Conservation (phyloP, 2,113 vertebrate genomes). For the Corythornis vintsioides region DNA sequence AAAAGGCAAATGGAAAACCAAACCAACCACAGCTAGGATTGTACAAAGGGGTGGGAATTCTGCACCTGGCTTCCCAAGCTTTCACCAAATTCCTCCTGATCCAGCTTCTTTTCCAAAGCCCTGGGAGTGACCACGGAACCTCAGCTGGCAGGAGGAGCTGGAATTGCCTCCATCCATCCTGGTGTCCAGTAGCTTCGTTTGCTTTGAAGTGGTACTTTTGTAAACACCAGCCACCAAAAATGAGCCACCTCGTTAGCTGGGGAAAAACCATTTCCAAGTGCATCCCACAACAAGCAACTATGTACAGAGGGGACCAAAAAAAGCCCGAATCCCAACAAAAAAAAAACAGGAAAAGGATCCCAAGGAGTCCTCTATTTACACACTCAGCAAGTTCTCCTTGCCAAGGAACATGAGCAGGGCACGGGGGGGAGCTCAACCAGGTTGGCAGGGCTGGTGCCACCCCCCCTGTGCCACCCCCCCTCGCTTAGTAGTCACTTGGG, state of each 20-base stretch:
- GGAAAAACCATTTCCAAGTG: conserved; percentile 78
- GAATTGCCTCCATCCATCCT: too few relatives aligned
- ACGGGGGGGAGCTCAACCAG: conserved; percentile 56
- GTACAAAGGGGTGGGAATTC: background rate
- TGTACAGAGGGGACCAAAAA: conserved; percentile 68
- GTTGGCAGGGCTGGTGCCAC: conserved; percentile 63
- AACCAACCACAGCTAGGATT: too few relatives aligned
- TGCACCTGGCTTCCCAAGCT: conserved; percentile 59
- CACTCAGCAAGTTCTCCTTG: conserved; percentile 47
- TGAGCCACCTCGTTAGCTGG: conserved; percentile 78
- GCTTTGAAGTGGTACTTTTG: conserved; percentile 78
- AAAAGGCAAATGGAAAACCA: too few relatives aligned
- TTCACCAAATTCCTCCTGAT: conserved; percentile 62
- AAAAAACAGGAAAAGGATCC: background rate
- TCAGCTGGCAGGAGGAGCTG: too few relatives aligned
- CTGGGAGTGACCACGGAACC: too few relatives aligned
- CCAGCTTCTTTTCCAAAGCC: background rate
- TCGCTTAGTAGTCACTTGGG: too few relatives aligned
- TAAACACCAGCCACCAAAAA: conserved; percentile 81
- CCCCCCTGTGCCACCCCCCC: background rate
- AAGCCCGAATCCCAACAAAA: too few relatives aligned
- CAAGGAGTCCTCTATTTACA: conserved; percentile 70
- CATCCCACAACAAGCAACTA: conserved; percentile 78
- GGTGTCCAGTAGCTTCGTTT: conserved; percentile 52
- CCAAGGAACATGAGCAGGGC: conserved; percentile 68